Evolutionary conservation across 2,113 vertebrate species (phyloP), one percentile per base, ranked within the genome.

Genomic region (Hippocampus guttulatus): DNA sequence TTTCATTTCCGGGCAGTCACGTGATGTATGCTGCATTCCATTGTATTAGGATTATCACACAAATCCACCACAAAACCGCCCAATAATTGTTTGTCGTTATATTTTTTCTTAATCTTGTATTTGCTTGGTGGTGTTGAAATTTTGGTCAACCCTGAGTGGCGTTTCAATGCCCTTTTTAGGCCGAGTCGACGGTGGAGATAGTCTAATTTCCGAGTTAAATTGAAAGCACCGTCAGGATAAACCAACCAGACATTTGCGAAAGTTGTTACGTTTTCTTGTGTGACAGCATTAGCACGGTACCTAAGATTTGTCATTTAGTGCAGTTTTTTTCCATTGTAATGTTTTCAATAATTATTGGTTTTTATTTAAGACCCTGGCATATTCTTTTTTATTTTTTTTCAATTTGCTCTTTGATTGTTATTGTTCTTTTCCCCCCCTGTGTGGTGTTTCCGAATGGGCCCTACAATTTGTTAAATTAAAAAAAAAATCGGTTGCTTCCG

Each of bases 1-100:
- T 0, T 20, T 61, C 4, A 38, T 38, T 88, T 88, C 88, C 87
- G 81, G 84, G 61, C 8, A 0, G 40, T 84, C 85, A 89, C 14
- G 75, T 89, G 85, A 78, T 33, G 7, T 1, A 16, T 8, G 49
- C 64, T 30, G 58, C 58, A 18, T 61, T 30, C 16, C 5, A 16
- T 2, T 5, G 2, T 10, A 18, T 60, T 16, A 2, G 54, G 9
- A 16, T 5, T 15, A 15, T 60, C 15, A 30, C 14, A 7, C 16
- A 8, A 1, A 3, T 2, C 1, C 2, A n/a, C 51, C 51, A 18
- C 58, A 20, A 61, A 61, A 5, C 6, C 27, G 30, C 8, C 25
- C 5, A 18, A 8, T 61, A 18, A 6, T 18, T 33, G 15, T 57
- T 8, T 57, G 11, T 25, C 2, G 5, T 8, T 60, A 7, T 20